Conservation (phyloP, 2,797 vertebrate species). For the Cyprinella venusta region DNA sequence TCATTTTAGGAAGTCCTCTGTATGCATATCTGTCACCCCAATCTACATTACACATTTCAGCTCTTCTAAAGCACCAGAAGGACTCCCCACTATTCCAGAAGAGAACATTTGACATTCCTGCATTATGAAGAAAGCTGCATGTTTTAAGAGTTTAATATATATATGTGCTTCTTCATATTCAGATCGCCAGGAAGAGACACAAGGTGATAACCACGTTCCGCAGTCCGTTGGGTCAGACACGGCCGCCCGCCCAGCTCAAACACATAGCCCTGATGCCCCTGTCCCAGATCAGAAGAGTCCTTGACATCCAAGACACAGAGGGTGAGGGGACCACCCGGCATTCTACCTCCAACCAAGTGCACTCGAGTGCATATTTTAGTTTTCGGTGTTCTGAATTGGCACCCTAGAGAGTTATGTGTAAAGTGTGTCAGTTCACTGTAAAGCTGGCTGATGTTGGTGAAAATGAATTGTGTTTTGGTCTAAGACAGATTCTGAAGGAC, state of each 20-base stretch:
- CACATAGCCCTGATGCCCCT: conserved; percentile 95
- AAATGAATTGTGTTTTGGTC: not conserved
- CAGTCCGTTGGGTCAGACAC: conserved; percentile 89
- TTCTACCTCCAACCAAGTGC: not conserved
- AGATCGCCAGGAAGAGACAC: conserved; percentile 96
- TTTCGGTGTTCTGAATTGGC: conserved; percentile 10
- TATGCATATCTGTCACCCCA: conserved; percentile 58
- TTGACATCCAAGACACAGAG: conserved; percentile 95
- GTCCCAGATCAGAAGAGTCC: conserved; percentile 94
- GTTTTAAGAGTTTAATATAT: conserved; percentile 18
- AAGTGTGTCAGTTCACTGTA: conserved; percentile 3
- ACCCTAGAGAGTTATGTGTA: conserved; percentile 4
- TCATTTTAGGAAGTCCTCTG: conserved; percentile 64
- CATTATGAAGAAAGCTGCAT: conserved; percentile 29
- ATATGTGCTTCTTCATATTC: conserved; percentile 45
- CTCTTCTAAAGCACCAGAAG: conserved; percentile 40
- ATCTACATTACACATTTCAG: conserved; percentile 37
- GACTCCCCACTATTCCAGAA: conserved; percentile 40
- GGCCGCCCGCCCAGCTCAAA: conserved; percentile 91
- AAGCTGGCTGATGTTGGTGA: not conserved
- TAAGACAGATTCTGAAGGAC: not conserved
- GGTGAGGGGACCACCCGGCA: conserved; percentile 75
- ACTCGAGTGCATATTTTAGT: conserved; percentile 3
- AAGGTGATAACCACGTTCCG: conserved; percentile 96
- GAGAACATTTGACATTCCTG: conserved; percentile 30